phyloP scores from a whole-genome alignment of 1,140 invertebrate species.

The Monochamus saltuarius region DNA sequence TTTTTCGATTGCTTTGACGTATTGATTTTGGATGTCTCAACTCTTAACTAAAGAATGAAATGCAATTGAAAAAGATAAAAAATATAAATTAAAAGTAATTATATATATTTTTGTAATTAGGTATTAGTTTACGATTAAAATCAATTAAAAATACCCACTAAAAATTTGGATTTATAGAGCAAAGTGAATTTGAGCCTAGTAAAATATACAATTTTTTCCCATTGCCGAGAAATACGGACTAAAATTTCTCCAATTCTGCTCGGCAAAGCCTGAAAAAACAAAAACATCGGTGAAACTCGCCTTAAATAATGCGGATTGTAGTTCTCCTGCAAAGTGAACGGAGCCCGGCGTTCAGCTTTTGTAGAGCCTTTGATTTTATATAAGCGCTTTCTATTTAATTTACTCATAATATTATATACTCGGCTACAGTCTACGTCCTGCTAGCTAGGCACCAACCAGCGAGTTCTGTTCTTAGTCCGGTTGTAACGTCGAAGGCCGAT shows the following conservation, averaged over 20 bases:
- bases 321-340: constrained; percentile 16
- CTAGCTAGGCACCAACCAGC: constrained; percentile 3
- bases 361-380: constrained; percentile 4
- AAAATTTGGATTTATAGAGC: no score
- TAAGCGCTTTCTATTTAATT: constrained; percentile 26
- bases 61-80: no score
- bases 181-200: no score
- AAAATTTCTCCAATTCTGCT: constrained; percentile 5
- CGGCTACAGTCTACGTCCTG: not conserved
- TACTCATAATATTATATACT: not conserved
- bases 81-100: no score
- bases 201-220: no score
- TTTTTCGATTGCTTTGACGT: no score
- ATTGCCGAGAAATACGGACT: not conserved
- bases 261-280: constrained; percentile 4
- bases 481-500: constrained; percentile 35
- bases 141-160: no score
- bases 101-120: no score
- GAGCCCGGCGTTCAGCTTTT: not conserved
- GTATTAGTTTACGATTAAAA: no score
- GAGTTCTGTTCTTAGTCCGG: constrained; percentile 22
- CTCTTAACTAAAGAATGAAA: no score
- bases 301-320: constrained; percentile 6
- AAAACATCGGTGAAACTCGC: constrained; percentile 12
- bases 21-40: no score